A percentile compares a stretch with the other conserved stretches of the same genome.
These are phyloP conservation scores for Drosophila carrolli DNA, from an alignment of 1,140 invertebrate genomes.

Conservation along the genomic window DNA sequence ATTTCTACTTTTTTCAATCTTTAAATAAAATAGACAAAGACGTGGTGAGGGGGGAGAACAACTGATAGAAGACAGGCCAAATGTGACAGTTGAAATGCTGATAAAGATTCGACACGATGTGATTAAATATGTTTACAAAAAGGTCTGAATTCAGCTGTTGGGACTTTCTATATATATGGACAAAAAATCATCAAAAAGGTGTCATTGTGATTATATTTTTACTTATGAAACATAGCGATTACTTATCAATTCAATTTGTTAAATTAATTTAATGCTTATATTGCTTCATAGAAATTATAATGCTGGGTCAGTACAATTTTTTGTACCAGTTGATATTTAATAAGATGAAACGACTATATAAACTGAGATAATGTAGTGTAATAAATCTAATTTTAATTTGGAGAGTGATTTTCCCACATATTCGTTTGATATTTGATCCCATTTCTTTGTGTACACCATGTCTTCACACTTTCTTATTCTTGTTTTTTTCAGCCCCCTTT, in stretches of 20 bases:
- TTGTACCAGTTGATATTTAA: too few species aligned
- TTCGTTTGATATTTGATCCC: constrained; percentile 3
- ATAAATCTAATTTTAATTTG: background rate
- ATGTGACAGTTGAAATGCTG: constrained; percentile 47
- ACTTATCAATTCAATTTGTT: too few species aligned
- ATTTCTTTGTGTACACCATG: background rate
- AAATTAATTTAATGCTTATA: too few species aligned
- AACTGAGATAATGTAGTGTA: too few species aligned
- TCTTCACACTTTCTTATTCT: background rate
- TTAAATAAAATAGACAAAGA: background rate
- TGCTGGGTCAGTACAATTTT: too few species aligned
- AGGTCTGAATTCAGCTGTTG: background rate
- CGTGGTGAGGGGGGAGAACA: background rate
- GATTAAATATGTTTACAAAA: constrained; percentile 28
- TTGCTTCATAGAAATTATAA: too few species aligned
- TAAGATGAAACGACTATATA: too few species aligned
- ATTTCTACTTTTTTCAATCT: constrained; percentile 5
- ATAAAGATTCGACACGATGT: constrained; percentile 34
- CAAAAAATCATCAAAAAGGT: background rate
- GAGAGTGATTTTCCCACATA: background rate
- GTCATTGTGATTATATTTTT: background rate
- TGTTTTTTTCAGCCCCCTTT: constrained; percentile 9
- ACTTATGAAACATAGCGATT: too few species aligned
- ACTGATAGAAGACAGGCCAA: constrained; percentile 38
- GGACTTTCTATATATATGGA: background rate